Conservation (phyloP, 2,888 invertebrate species). For the Salpingus planirostris region DNA sequence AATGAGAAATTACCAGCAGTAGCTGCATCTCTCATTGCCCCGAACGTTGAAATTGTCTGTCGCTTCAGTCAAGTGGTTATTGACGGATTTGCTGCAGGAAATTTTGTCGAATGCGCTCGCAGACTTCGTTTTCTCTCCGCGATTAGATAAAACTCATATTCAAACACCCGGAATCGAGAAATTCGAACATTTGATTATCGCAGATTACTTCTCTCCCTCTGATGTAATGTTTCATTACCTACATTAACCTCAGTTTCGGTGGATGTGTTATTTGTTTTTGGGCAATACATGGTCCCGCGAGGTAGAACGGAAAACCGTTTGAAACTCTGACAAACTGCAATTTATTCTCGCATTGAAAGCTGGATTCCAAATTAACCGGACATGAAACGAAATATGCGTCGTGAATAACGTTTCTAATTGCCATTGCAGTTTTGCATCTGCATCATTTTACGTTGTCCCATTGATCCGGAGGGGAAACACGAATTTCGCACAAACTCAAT, state of each 20-base stretch:
- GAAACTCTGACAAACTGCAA: conserved; percentile 29
- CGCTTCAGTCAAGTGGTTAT: background rate
- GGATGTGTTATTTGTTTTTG: too few species aligned
- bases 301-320: conserved; percentile 19
- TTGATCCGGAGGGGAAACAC: too few species aligned
- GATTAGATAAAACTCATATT: background rate
- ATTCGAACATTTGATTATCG: background rate
- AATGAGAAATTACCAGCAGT: conserved; percentile 5
- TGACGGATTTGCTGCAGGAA: background rate
- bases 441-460: too few species aligned
- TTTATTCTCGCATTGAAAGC: conserved; percentile 27
- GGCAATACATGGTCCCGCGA: conserved; percentile 5
- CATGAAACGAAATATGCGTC: conserved; percentile 31
- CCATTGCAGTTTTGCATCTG: conserved; percentile 18
- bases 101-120: background rate
- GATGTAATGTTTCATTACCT: too few species aligned
- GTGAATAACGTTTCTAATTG: conserved; percentile 30
- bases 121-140: background rate
- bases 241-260: too few species aligned
- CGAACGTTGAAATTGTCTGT: background rate
- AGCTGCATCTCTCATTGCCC: background rate
- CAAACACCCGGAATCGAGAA: background rate
- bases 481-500: too few species aligned
- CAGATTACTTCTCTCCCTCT: too few species aligned
- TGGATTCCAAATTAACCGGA: conserved; percentile 31